Base-by-base conservation (phyloP, 2,797 vertebrate species). In the Pelobates cultripes region DNA sequence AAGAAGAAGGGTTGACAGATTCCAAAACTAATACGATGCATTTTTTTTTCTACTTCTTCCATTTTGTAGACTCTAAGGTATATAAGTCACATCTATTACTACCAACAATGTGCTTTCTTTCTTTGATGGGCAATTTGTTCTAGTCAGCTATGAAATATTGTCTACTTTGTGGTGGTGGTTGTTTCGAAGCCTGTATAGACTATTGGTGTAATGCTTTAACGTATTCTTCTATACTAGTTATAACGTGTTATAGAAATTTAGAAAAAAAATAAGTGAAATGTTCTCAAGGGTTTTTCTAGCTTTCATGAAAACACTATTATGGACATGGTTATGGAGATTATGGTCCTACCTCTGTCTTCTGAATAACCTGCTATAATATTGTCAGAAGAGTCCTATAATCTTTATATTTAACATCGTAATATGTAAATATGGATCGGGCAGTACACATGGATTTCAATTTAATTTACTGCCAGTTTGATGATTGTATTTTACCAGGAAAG, bases 161-260 rank as follows among this genome's bases (percentile, higher is more conserved):
- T 61, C 55, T 4, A 43, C 47, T 61, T 63, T 69, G 53, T 44
- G 43, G 43, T 12, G 43, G 28, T 74, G 43, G 53, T 74, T 70
- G 43, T 64, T 83, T 83, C 74, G 66, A 43, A 53, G 66, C 43
- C 53, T n/a, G 76, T 42, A 9, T 43, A 51, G 28, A n/a, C 17
- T 78, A 61, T 75, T 43, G 12, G 15, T 6, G 60, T 63, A 3
- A 61, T 28, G 14, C 81, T 70, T 83, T 78, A 76, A 78, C 63
- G 81, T 64, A 15, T 69, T 70, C 7, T 28, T 63, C 76, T 40
- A 71, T 83, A 79, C 71, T 74, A 75, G 79, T 55, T 79, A 55
- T 67, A 82, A 82, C 73, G 75, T 78, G 63, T 78, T 60, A 83
- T 64, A 28, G 9, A 43, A 76, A 43, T n/a, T 7, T 6, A 74